A percentile compares a stretch with the other conserved stretches of the same genome.
phyloP scores from a whole-genome alignment of 2,888 invertebrate species.

The Melanostoma mellinum region DNA sequence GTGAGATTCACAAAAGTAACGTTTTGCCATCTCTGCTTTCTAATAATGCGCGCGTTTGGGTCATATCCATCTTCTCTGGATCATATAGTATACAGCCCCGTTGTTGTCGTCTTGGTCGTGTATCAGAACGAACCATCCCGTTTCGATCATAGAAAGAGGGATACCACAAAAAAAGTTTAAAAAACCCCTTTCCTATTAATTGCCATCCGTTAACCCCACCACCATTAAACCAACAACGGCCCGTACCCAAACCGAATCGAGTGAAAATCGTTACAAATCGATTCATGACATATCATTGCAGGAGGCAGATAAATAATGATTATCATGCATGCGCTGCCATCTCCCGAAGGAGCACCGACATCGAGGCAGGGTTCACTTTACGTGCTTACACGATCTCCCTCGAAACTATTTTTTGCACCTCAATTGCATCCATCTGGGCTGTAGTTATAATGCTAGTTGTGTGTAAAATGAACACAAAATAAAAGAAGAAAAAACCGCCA shows the following conservation, averaged over 20 bases:
- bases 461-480: neutral
- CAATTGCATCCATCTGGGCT: constrained; percentile 56
- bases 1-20: constrained; percentile 52
- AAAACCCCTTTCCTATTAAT: constrained; percentile 60
- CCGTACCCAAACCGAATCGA: constrained; percentile 38
- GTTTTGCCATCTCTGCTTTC: constrained; percentile 63
- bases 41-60: constrained; percentile 66
- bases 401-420: constrained; percentile 46
- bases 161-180: neutral
- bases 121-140: constrained; percentile 22
- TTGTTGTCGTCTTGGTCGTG: constrained; percentile 49
- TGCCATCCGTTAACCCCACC: constrained; percentile 51
- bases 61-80: constrained; percentile 63
- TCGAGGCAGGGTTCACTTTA: constrained; percentile 18
- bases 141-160: constrained; percentile 2
- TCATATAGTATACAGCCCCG: constrained; percentile 29
- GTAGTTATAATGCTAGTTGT: neutral
- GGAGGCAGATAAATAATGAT: constrained; percentile 70
- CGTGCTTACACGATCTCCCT: constrained; percentile 57
- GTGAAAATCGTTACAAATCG: constrained; percentile 72
- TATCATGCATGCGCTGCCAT: constrained; percentile 62
- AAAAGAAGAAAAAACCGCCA: neutral
- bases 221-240: neutral
- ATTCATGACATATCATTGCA: constrained; percentile 72
- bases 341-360: constrained; percentile 34